Evolutionary conservation across 2,888 invertebrate species (phyloP).

Genomic region (Mythimna albipuncta): DNA sequence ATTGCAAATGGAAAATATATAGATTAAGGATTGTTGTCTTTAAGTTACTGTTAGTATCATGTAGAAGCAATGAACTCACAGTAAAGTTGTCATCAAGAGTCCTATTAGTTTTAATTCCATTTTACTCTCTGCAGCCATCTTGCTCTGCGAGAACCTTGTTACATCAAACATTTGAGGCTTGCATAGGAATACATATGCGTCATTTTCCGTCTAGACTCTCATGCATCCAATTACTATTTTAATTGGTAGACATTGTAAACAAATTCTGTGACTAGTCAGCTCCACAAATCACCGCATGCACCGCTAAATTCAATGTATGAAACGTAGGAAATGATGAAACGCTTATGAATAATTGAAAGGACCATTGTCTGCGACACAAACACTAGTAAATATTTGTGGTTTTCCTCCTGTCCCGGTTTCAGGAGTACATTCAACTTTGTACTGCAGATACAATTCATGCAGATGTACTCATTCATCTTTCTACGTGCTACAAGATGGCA

Average conservation of each 20-base stretch:
- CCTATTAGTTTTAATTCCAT: constrained; percentile 13
- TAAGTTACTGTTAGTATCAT: constrained; percentile 9
- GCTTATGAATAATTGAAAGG: constrained; percentile 65
- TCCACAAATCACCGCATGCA: constrained; percentile 41
- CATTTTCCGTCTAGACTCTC: constrained; percentile 11
- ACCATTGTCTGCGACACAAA: constrained; percentile 57
- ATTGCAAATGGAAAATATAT: constrained; percentile 22
- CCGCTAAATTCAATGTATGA: constrained; percentile 48
- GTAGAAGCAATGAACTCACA: constrained; percentile 4
- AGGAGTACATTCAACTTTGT: constrained; percentile 52
- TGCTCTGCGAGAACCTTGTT: constrained; percentile 1
- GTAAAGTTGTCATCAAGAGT: constrained; percentile 1
- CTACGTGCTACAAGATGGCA: background rate
- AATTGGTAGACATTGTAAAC: constrained; percentile 42
- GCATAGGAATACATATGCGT: background rate
- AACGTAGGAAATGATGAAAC: constrained; percentile 53
- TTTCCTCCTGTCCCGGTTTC: constrained; percentile 63
- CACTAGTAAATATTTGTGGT: constrained; percentile 62
- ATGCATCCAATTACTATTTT: constrained; percentile 30
- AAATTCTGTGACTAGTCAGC: constrained; percentile 36
- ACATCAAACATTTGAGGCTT: constrained; percentile 4
- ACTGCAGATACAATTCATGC: constrained; percentile 32
- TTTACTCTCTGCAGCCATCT: background rate
- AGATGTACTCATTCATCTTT: background rate
- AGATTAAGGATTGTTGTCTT: constrained; percentile 5